Percentiles rank a stretch among this genome's conserved stretches.
Evolutionary conservation across 2,797 vertebrate genomes (phyloP).

Genomic region (Cirrhinus mrigala): DNA sequence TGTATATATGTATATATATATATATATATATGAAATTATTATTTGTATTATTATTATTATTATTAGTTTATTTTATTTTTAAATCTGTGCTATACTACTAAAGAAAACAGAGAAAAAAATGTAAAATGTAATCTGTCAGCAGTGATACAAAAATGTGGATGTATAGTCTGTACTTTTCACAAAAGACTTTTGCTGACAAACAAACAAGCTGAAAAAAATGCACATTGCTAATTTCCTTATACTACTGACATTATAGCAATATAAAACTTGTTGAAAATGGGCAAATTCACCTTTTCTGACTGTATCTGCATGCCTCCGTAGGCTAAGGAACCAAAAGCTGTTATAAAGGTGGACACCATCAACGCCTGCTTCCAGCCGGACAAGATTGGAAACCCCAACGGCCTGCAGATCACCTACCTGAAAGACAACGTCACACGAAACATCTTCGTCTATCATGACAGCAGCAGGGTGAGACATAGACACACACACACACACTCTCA

Average conservation of each 20-base stretch:
- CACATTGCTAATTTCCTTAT: neutral
- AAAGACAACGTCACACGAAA: conserved; percentile 92
- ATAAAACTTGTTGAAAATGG: neutral
- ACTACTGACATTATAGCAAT: too few species aligned
- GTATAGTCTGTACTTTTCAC: neutral
- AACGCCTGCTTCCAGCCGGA: conserved; percentile 91
- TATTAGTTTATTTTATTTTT: too few species aligned
- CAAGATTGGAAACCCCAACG: conserved; percentile 86
- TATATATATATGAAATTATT: neutral
- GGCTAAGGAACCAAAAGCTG: conserved; percentile 90
- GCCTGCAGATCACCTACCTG: conserved; percentile 90
- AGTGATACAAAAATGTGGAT: neutral
- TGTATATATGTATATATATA: too few species aligned
- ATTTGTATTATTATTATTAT: too few species aligned
- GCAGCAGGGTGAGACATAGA: conserved; percentile 74
- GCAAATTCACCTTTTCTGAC: neutral
- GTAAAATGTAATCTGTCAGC: too few species aligned
- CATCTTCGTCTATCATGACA: conserved; percentile 89
- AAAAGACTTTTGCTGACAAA: neutral
- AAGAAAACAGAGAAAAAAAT: too few species aligned
- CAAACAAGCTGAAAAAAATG: neutral
- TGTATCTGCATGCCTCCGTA: conserved; percentile 55
- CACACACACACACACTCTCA: neutral
- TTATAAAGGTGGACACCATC: conserved; percentile 87
- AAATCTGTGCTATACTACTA: too few species aligned